Percentiles rank a stretch among this genome's conserved stretches.
Evolutionary conservation across 2,888 invertebrate species (phyloP).

Genomic region (Pasiphila rectangulata): DNA sequence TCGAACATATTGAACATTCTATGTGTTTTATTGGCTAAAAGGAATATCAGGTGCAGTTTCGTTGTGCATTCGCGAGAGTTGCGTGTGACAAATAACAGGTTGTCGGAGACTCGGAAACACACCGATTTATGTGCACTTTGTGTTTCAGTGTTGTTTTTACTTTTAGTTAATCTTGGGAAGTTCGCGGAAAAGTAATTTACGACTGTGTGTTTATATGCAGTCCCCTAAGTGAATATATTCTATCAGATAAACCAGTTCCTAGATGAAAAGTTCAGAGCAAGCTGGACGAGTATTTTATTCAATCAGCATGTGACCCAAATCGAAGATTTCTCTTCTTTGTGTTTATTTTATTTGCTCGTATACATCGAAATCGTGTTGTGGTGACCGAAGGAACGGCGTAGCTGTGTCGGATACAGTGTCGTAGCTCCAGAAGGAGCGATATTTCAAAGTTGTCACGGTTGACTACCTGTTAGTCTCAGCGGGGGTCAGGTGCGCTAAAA

Average conservation of each 20-base stretch:
- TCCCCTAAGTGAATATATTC: slow-evolving; percentile 13
- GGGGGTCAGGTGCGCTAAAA: slow-evolving; percentile 60
- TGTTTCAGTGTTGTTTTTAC: slow-evolving; percentile 62
- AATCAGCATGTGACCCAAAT: slow-evolving; percentile 81
- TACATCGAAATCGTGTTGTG: slow-evolving; percentile 23
- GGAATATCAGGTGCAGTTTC: slow-evolving; percentile 55
- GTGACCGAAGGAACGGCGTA: slow-evolving; percentile 12
- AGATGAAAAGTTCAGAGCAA: slow-evolving; percentile 39
- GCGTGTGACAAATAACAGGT: slow-evolving; percentile 79
- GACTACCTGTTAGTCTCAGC: slow-evolving; percentile 61
- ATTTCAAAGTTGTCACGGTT: slow-evolving; percentile 65
- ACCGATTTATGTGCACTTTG: slow-evolving; percentile 73
- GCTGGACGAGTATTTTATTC: slow-evolving; percentile 56
- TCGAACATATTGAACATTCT: slow-evolving; percentile 46
- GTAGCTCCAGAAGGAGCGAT: slow-evolving; percentile 33
- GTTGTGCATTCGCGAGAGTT: slow-evolving; percentile 64
- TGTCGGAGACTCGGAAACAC: slow-evolving; percentile 60
- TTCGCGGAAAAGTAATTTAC: slow-evolving; percentile 23
- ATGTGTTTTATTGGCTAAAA: slow-evolving; percentile 41
- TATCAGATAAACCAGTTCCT: slow-evolving; percentile 31
- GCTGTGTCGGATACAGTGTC: slow-evolving; percentile 15
- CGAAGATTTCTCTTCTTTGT: slow-evolving; percentile 77
- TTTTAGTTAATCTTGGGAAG: slow-evolving; percentile 38
- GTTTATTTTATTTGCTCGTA: slow-evolving; percentile 35
- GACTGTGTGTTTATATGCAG: slow-evolving; percentile 15